Percentiles rank a stretch among this genome's conserved stretches.
Conservation (phyloP, 2,113 vertebrate genomes). For the Cebidichthys violaceus region DNA sequence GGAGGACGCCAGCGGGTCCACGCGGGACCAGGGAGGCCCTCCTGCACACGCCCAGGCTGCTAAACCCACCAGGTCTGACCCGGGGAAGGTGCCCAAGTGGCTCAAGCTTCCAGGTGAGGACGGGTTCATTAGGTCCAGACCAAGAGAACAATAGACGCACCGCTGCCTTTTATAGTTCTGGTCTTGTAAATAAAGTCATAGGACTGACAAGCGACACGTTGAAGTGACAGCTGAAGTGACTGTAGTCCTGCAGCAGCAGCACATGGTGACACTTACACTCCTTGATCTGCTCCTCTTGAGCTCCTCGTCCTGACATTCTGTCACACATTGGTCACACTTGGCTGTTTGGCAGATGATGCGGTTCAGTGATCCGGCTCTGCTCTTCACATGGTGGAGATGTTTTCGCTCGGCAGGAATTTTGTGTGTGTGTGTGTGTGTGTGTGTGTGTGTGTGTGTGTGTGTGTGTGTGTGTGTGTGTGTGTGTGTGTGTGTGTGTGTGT, state of each 20-base stretch:
- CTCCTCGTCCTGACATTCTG: not conserved
- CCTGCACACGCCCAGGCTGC: conserved; percentile 29
- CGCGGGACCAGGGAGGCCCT: conserved; percentile 28
- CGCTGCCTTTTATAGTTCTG: not conserved
- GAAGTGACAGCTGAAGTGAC: too few species aligned
- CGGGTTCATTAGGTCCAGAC: not conserved
- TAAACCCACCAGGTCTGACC: conserved; percentile 61
- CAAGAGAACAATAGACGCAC: not conserved
- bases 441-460: too few species aligned
- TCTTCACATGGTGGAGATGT: not conserved
- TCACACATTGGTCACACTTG: not conserved
- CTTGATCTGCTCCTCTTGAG: too few species aligned
- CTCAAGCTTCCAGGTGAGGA: conserved; percentile 85
- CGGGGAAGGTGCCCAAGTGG: conserved; percentile 85
- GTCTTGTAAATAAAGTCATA: not conserved
- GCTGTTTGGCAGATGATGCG: not conserved
- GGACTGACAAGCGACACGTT: not conserved
- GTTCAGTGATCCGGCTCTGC: conserved; percentile 4
- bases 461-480: too few species aligned
- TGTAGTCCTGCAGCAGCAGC: not conserved
- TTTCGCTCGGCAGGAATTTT: not conserved
- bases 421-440: too few species aligned
- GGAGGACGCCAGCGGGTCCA: not conserved
- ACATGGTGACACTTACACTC: too few species aligned
- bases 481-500: too few species aligned